Conservation (phyloP, 2,113 vertebrate genomes). For the Hydrochoerus hydrochaeris region DNA sequence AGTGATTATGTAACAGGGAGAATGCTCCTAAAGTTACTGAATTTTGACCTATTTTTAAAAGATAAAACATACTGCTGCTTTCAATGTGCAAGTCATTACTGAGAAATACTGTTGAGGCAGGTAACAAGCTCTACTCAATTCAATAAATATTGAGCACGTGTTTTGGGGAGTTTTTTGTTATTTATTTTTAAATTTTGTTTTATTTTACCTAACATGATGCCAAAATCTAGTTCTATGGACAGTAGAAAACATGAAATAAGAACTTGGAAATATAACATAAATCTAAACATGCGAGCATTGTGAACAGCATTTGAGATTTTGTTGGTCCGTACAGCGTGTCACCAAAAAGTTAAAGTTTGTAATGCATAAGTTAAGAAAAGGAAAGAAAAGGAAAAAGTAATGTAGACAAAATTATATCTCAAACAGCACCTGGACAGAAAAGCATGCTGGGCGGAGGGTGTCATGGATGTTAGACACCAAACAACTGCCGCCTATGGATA, state of each 20-base stretch:
- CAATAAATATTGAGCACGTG: not conserved
- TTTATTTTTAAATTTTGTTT: not conserved
- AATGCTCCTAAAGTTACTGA: constrained; percentile 13
- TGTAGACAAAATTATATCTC: not conserved
- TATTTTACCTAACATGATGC: not conserved
- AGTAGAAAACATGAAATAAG: not conserved
- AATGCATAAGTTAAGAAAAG: not conserved
- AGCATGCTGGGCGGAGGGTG: not conserved
- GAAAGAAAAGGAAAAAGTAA: not conserved
- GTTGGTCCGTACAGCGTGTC: not conserved
- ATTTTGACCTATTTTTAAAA: constrained; percentile 51
- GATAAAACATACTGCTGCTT: not conserved
- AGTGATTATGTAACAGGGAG: not conserved
- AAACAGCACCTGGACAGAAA: not conserved
- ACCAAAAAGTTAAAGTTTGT: not conserved
- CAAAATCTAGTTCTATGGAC: not conserved
- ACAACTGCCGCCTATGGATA: accelerated
- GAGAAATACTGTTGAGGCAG: not conserved
- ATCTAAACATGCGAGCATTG: not conserved
- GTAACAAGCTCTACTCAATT: not conserved
- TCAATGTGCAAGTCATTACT: not conserved
- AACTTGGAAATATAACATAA: not conserved
- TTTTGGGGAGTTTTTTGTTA: not conserved
- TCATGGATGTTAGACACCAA: not conserved
- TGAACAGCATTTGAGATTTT: not conserved